Conservation (phyloP, 1,140 invertebrate species). For the Procambarus virginalis region DNA sequence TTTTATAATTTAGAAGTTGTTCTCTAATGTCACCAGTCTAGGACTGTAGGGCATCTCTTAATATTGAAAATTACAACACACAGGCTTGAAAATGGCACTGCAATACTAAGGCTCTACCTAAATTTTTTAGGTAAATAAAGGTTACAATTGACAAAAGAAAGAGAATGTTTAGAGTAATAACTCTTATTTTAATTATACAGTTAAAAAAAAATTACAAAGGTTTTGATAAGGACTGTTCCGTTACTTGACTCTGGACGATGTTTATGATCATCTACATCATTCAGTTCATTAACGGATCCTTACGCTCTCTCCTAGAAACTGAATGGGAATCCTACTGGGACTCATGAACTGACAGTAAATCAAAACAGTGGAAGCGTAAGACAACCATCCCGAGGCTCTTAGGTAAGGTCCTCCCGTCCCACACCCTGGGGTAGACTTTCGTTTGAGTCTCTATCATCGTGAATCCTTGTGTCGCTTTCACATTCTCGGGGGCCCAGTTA, state of each 20-base stretch:
- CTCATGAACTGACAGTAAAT: conserved; percentile 65
- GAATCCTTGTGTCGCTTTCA: conserved; percentile 7
- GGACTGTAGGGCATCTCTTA: not conserved
- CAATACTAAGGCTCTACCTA: not conserved
- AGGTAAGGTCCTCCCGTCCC: conserved; percentile 20
- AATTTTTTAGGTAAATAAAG: too few relatives aligned
- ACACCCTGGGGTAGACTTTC: not conserved
- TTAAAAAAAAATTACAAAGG: not conserved
- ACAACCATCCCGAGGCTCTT: conserved; percentile 27
- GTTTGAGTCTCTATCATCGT: not conserved
- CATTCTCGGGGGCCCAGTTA: not conserved
- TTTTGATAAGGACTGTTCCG: not conserved
- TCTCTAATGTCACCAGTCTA: not conserved
- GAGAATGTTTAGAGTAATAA: not conserved
- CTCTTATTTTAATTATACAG: not conserved
- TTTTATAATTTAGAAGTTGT: not conserved
- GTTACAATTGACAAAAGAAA: not conserved
- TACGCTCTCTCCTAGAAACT: conserved; percentile 70
- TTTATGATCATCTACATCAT: conserved; percentile 2
- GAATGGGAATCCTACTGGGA: conserved; percentile 72
- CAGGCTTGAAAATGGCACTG: not conserved
- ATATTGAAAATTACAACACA: not conserved
- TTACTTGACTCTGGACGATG: conserved; percentile 1
- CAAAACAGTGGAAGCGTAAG: conserved; percentile 49
- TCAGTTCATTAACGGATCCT: conserved; percentile 40